Conservation (phyloP, 53 echinoderm and acorn worm genomes). For the Echinarachnius parma region DNA sequence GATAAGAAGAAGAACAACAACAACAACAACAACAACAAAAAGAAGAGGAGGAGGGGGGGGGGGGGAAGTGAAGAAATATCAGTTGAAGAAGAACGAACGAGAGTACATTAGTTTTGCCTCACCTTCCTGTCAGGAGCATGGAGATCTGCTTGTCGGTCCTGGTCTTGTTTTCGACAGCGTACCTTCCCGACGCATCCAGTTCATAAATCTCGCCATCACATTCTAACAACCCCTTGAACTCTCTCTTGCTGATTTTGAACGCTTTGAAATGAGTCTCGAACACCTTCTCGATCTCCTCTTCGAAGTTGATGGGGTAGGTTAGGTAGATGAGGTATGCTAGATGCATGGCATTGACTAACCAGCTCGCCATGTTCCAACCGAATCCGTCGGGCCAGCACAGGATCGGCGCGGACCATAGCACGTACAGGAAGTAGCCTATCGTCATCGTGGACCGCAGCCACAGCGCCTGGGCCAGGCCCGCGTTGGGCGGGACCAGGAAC, state of each 20-base stretch:
- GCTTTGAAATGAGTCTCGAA: conserved; percentile 71
- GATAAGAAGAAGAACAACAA: no score
- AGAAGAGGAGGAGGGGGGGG: no score
- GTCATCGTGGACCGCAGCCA: conserved; percentile 76
- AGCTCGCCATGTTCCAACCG: conserved; percentile 65
- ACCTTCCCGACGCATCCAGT: conserved; percentile 80
- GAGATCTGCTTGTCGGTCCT: conserved; percentile 69
- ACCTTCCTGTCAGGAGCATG: conserved; percentile 82
- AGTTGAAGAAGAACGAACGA: no score
- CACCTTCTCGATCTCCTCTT: conserved; percentile 76
- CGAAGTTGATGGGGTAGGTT: conserved; percentile 63
- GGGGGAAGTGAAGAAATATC: no score
- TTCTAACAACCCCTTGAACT: conserved; percentile 65
- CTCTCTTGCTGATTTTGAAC: conserved; percentile 73
- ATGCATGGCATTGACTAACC: conserved; percentile 65
- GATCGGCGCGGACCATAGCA: conserved; percentile 75
- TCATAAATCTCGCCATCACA: conserved; percentile 78
- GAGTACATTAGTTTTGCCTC: no score
- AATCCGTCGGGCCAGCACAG: conserved; percentile 89
- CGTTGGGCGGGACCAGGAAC: conserved; percentile 77
- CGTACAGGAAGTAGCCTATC: conserved; percentile 63
- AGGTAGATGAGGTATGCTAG: conserved; percentile 67
- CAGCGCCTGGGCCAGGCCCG: conserved; percentile 70
- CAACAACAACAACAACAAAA: no score
- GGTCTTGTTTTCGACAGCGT: conserved; percentile 76